Evolutionary conservation across 2,888 invertebrate species (phyloP), one percentile per base, ranked within the genome.

Genomic region (Matsumyia berberina): DNA sequence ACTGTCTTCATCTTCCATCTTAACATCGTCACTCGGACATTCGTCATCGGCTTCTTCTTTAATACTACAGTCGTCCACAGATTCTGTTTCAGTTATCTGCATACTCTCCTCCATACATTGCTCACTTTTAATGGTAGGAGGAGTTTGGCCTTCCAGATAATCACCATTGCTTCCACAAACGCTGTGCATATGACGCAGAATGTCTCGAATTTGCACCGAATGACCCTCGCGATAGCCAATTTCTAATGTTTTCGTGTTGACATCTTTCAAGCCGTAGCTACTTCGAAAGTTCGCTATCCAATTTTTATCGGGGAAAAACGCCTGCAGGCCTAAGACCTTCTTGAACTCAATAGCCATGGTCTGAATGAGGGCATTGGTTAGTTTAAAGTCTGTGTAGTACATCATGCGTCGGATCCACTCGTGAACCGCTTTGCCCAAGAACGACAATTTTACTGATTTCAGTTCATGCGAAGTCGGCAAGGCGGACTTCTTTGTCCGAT

Each of bases 361-460:
- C 81, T 90, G 90, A 57, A 91, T 90, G 0, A 91, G 88, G 0
- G 90, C 90, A 53, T 91, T 89, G 24, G 90, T 89, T 58, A 91
- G 89, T 39, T 86, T 87, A 31, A 91, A 89, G 53, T 91, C 91
- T 80, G 90, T 90, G 69, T 91, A 91, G 87, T 91, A 91, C 90
- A 91, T 90, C 90, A 91, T 90, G 15, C 91, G 89, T 0, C 91
- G 88, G 51, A 91, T 89, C 91, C 91, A 91, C n/a, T 91, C 91
- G 69, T 89, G 90, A 0, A 91, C 91, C 0, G 91, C 91, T 24
- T 89, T 90, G 9, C 90, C 90, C 80, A 91, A 67, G 88, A 91
- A 90, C 7, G 91, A 91, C 0, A 89, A 89, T 0, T 89, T 87
- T 7, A 91, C 90, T 9, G 90, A 89, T 70, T 91, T 91, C 46